Evolutionary conservation across 2,113 vertebrate genomes (phyloP).

Genomic region (Varanus salvator): DNA sequence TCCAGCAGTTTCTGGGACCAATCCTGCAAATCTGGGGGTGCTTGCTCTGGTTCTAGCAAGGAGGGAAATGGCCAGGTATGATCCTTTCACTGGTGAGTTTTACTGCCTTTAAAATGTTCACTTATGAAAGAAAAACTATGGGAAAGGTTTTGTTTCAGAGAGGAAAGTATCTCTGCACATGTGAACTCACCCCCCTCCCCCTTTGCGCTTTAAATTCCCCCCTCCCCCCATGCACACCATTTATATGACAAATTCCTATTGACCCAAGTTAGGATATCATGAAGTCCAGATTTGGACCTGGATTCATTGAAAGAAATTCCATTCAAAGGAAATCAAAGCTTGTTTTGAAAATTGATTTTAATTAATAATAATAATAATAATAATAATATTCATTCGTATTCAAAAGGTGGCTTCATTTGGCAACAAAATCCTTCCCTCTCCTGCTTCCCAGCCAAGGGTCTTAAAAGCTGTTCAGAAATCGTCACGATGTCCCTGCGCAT

Average conservation of each 20-base stretch:
- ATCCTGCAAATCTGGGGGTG: too few relatives aligned
- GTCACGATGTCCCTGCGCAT: neutral
- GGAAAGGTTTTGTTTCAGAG: neutral
- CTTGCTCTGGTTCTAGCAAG: too few relatives aligned
- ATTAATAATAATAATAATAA: neutral
- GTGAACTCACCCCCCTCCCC: neutral
- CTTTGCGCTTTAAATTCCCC: too few relatives aligned
- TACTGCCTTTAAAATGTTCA: neutral
- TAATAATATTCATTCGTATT: slow-evolving; percentile 17
- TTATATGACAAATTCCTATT: neutral
- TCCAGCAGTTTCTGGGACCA: too few relatives aligned
- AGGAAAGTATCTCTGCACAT: neutral
- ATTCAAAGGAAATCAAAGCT: neutral
- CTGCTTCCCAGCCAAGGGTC: slow-evolving; percentile 5
- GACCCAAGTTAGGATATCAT: too few relatives aligned
- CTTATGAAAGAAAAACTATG: neutral
- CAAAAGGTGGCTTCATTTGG: slow-evolving; percentile 33
- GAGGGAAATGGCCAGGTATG: too few relatives aligned
- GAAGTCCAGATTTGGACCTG: neutral
- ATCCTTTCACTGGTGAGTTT: neutral
- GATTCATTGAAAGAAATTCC: neutral
- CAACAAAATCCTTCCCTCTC: slow-evolving; percentile 27
- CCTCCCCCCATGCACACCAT: too few relatives aligned
- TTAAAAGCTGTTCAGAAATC: neutral
- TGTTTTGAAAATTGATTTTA: slow-evolving; percentile 23